A percentile compares a stretch with the other conserved stretches of the same genome.
Evolutionary conservation across 2,797 vertebrate species (phyloP).

Genomic region (Malurus leucopterus): DNA sequence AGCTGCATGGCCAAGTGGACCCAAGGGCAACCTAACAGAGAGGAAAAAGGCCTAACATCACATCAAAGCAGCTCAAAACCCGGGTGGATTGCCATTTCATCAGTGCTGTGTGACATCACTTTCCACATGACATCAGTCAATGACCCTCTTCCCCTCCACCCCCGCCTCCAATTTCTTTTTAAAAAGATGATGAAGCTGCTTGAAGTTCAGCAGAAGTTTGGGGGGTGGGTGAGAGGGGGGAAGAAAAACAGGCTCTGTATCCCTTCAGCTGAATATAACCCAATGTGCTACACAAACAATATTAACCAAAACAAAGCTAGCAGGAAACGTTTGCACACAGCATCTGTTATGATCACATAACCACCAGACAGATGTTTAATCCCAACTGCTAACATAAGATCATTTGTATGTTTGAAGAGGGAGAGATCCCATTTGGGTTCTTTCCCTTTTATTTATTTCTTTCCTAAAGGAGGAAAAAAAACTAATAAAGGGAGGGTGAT

Average conservation of each 20-base stretch:
- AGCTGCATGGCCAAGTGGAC: constrained; percentile 46
- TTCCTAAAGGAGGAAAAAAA: constrained; percentile 55
- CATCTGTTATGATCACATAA: constrained; percentile 92
- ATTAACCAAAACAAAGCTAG: constrained; percentile 84
- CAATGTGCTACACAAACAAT: constrained; percentile 79
- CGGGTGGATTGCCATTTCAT: constrained; percentile 51
- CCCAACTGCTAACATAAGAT: constrained; percentile 93
- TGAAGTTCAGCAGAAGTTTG: constrained; percentile 62
- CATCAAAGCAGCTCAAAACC: constrained; percentile 40
- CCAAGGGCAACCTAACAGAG: constrained; percentile 24
- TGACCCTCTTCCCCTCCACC: constrained; percentile 34
- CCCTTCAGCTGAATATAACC: constrained; percentile 75
- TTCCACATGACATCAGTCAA: constrained; percentile 55
- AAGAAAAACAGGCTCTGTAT: constrained; percentile 69
- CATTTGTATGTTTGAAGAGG: constrained; percentile 90
- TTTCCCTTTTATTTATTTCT: constrained; percentile 80
- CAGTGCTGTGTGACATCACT: constrained; percentile 59
- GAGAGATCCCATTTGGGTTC: constrained; percentile 84
- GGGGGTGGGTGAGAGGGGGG: no score
- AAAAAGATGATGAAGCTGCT: constrained; percentile 66
- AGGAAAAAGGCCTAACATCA: constrained; percentile 51
- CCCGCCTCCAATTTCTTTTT: constrained; percentile 45
- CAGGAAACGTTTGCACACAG: constrained; percentile 79
- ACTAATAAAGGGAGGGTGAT: constrained; percentile 65
- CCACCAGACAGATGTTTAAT: constrained; percentile 94